Percentiles rank a stretch among this genome's conserved stretches.
Conservation (phyloP, 92 coral and sea anemone genomes). For the Micromussa lordhowensis region DNA sequence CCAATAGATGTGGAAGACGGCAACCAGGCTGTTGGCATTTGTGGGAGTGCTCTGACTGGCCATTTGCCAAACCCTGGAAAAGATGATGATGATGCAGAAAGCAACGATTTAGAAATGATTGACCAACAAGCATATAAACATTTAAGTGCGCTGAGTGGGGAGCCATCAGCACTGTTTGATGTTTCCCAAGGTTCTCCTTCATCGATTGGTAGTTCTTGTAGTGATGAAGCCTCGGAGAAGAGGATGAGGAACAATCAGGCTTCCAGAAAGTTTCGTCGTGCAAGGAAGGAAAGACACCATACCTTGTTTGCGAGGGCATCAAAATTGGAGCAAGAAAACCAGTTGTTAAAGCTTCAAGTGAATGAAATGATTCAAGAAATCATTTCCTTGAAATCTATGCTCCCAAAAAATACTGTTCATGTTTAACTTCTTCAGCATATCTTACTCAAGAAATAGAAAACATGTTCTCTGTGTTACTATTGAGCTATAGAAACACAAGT, state of each 20-base stretch:
- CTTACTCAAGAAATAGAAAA: too few species aligned
- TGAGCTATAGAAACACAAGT: too few species aligned
- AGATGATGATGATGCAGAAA: not conserved
- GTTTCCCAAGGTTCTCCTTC: constrained; percentile 44
- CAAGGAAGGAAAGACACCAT: constrained; percentile 72
- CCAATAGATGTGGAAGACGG: not conserved
- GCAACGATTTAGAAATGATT: not conserved
- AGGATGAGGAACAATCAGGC: constrained; percentile 83
- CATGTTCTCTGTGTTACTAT: too few species aligned
- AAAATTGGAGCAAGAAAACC: constrained; percentile 75
- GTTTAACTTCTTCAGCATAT: not conserved
- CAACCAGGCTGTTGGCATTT: not conserved
- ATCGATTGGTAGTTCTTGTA: constrained; percentile 40
- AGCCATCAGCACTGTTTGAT: constrained; percentile 16
- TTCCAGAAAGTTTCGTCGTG: constrained; percentile 81
- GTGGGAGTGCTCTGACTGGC: not conserved
- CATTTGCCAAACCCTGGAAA: not conserved
- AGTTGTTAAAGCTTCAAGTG: constrained; percentile 65
- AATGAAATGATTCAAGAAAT: constrained; percentile 71
- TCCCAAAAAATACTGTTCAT: constrained; percentile 16
- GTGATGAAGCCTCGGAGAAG: constrained; percentile 68
- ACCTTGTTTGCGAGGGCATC: constrained; percentile 71
- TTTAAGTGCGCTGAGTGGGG: constrained; percentile 14
- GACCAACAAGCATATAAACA: constrained; percentile 21
- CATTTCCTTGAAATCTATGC: constrained; percentile 53